Evolutionary conservation across 2,888 invertebrate species (phyloP).

Genomic region (Chrysolina americana): DNA sequence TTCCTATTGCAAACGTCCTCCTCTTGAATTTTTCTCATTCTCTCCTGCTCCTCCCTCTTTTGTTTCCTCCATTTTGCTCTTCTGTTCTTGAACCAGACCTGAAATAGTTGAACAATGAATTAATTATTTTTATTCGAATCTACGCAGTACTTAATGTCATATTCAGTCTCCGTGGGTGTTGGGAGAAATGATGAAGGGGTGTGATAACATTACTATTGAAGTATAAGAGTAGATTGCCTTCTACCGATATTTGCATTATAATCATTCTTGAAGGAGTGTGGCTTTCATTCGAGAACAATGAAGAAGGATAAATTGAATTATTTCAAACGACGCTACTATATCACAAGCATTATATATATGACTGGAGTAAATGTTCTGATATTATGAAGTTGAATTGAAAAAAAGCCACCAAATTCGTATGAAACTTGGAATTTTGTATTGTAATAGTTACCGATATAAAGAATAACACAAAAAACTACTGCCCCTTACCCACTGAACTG

Average conservation of each 20-base stretch:
- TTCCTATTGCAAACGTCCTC: conserved; percentile 72
- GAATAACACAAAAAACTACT: no score
- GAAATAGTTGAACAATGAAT: conserved; percentile 55
- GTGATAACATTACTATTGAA: conserved; percentile 21
- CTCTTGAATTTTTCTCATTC: conserved; percentile 86
- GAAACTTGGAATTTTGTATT: no score
- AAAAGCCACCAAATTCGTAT: no score
- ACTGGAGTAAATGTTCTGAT: no score
- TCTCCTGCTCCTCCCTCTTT: conserved; percentile 89
- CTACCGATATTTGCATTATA: conserved; percentile 57
- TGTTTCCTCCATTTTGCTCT: conserved; percentile 97
- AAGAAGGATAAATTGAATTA: conserved; percentile 38
- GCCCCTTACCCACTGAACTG: no score
- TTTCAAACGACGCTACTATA: neutral
- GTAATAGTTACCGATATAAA: no score
- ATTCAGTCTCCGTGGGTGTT: conserved; percentile 41
- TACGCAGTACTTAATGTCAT: conserved; percentile 44
- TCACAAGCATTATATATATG: neutral
- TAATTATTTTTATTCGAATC: conserved; percentile 48
- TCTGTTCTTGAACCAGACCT: conserved; percentile 98
- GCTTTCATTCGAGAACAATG: conserved; percentile 50
- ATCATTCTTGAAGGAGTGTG: conserved; percentile 52
- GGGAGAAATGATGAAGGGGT: conserved; percentile 23
- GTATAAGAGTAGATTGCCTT: conserved; percentile 37
- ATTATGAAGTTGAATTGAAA: no score